Base-by-base conservation (phyloP, 2,888 invertebrate species). In the Habrosyne pyritoides region DNA sequence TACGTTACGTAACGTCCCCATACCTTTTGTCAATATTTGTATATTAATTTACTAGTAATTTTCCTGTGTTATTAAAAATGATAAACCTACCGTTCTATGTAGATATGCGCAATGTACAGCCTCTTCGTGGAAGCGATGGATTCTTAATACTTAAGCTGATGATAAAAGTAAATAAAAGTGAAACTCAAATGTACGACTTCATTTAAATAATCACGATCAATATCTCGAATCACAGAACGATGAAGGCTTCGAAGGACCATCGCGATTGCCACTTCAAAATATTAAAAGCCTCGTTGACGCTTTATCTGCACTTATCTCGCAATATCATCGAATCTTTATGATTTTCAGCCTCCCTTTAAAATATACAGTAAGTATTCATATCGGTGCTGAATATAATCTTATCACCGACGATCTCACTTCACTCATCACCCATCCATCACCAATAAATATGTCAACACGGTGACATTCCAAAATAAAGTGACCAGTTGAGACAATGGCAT, bases 391-490 rank as follows among this genome's bases (percentile, higher is more conserved):
- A 79, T 82, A 78, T 81, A 85, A 88, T 90, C 84, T 84, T 87
- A 88, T 89, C 82, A 64, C 64, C 65, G 77, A 84, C 66, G 77
- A 84, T 86, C 83, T 79, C 69, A 21, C 50, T 50, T 50, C 50
- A 21, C 67, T 69, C 66, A 63, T 67, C 71, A 65, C 61, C 74
- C 71, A 69, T 70, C 74, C 66, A 64, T 81, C 79, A 77, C 72
- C 87, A 86, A 91, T 91, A 91, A 91, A 91, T 89, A 90, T 85
- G 87, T 90, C 91, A 82, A 63, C 48, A 53, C 33, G 60, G 69
- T 82, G 85, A 84, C 83, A 77, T 75, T 76, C 64, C 71, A 68
- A 80, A 75, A 84, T 86, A 79, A 86, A 83, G 73, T 80, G 79
- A 79, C 77, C 77, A 75, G 68, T 75, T 77, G 78, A 74, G 73